Percentiles rank a stretch among this genome's conserved stretches.
phyloP scores from a whole-genome alignment of 2,113 vertebrate genomes.

The Ranitomeya variabilis region DNA sequence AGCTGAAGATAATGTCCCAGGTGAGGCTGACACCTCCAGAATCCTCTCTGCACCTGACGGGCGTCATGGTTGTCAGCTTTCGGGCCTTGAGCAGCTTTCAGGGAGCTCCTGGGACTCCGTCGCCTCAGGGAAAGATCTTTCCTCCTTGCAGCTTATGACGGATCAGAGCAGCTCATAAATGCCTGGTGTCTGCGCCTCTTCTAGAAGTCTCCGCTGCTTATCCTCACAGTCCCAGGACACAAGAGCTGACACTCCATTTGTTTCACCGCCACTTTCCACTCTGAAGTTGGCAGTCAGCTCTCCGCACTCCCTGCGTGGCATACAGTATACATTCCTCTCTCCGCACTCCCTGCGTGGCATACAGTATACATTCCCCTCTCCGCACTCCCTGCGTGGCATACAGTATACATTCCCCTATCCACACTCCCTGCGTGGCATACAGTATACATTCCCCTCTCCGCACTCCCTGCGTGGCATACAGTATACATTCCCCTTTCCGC shows the following conservation, averaged over 20 bases:
- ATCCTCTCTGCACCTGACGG: background rate
- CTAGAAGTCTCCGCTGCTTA: background rate
- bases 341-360: no score
- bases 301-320: background rate
- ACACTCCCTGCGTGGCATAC: no score
- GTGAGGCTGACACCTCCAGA: background rate
- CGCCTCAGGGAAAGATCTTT: background rate
- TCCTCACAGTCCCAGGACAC: background rate
- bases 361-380: no score
- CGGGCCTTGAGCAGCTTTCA: background rate
- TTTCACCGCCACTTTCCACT: background rate
- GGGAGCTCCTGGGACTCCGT: background rate
- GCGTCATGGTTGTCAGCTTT: background rate
- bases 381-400: no score
- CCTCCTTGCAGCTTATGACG: background rate
- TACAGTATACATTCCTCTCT: background rate
- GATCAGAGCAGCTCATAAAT: background rate
- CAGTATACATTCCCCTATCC: no score
- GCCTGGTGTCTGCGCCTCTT: background rate
- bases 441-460: no score
- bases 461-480: no score
- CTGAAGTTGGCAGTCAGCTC: background rate
- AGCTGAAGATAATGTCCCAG: background rate
- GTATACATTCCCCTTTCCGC: no score
- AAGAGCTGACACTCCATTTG: background rate